These are phyloP conservation scores for Coronaproctus castanopsis DNA, from an alignment of 2,888 invertebrate species.

Conservation along the genomic window DNA sequence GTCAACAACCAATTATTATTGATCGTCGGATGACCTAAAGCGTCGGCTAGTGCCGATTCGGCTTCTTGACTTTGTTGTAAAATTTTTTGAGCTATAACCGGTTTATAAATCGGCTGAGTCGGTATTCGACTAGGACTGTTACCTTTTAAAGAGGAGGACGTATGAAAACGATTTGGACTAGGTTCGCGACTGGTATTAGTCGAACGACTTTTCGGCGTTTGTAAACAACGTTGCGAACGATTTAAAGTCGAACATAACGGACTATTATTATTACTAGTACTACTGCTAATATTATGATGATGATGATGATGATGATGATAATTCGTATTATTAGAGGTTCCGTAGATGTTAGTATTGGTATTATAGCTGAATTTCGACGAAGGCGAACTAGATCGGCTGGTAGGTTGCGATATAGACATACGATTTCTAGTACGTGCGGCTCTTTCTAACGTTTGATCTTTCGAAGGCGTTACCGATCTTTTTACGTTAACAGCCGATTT, in stretches of 20 bases:
- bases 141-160: not conserved
- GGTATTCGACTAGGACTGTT: not conserved
- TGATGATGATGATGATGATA: conserved; percentile 29
- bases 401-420: conserved; percentile 72
- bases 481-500: conserved; percentile 7
- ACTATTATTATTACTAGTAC: conserved; percentile 17
- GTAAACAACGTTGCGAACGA: not conserved
- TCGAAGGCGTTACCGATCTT: not conserved
- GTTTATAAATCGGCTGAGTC: conserved; percentile 30
- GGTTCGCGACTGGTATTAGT: conserved; percentile 26
- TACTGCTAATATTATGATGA: conserved; percentile 36
- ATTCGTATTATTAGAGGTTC: no score
- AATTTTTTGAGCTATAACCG: conserved; percentile 59
- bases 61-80: conserved; percentile 73
- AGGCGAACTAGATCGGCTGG: conserved; percentile 82
- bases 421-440: conserved; percentile 35
- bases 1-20: not conserved
- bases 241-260: no score
- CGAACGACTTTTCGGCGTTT: conserved; percentile 14
- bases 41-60: conserved; percentile 60
- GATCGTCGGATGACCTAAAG: conserved; percentile 30
- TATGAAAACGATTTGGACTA: conserved; percentile 27
- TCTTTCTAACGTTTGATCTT: conserved; percentile 6
- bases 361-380: conserved; percentile 62
- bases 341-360: conserved; percentile 29